Percentiles rank a stretch among this genome's conserved stretches.
phyloP scores from a whole-genome alignment of 2,113 vertebrate species.

The Nestor notabilis region DNA sequence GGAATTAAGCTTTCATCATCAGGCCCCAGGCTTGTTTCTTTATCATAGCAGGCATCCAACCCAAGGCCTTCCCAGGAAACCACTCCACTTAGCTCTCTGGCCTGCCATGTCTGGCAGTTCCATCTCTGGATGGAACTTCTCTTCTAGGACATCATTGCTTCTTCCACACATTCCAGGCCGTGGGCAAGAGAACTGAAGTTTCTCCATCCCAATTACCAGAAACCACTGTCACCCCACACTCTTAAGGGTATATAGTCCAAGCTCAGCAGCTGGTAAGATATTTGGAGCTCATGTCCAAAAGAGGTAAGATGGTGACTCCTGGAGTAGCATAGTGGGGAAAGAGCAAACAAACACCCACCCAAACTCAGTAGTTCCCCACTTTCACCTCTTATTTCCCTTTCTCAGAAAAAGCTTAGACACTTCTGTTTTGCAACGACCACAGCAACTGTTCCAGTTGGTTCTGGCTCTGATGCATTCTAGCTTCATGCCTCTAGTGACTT shows the following conservation, averaged over 20 bases:
- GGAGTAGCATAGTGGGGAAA: background rate
- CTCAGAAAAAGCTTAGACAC: background rate
- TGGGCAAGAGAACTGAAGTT: background rate
- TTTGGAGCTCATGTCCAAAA: background rate
- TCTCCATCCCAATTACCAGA: background rate
- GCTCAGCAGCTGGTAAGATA: background rate
- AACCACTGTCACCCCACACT: background rate
- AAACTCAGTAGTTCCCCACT: background rate
- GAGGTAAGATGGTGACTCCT: background rate
- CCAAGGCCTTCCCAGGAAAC: background rate
- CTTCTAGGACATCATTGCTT: accelerated
- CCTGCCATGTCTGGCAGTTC: background rate
- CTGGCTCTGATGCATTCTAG: no score
- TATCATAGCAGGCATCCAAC: background rate
- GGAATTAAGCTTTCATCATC: background rate
- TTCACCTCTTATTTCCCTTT: background rate
- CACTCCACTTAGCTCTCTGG: background rate
- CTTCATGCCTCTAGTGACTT: background rate
- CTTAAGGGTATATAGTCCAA: background rate
- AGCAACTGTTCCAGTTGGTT: background rate
- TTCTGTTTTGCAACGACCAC: background rate
- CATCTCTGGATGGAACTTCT: background rate
- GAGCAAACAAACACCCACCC: background rate
- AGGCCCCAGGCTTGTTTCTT: background rate
- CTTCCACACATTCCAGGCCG: background rate